Conservation (phyloP, 2,113 vertebrate genomes). For the Forbesichthys papilliferus region DNA sequence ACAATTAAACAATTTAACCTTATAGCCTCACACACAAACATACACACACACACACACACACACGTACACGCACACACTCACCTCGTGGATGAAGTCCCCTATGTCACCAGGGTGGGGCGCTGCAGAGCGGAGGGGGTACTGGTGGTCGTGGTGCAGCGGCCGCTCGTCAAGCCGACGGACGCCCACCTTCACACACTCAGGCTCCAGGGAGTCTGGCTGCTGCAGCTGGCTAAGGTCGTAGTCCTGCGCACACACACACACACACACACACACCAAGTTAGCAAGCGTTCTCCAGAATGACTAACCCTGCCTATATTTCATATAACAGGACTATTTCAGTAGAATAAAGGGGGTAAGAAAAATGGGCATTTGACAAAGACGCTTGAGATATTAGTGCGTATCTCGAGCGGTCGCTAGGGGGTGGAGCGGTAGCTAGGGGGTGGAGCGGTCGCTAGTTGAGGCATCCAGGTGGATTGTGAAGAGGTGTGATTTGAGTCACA, state of each 20-base stretch:
- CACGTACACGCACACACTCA: conserved; percentile 45
- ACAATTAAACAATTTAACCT: too few relatives aligned
- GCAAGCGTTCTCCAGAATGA: too few relatives aligned
- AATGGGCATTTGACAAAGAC: too few relatives aligned
- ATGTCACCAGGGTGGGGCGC: conserved; percentile 97
- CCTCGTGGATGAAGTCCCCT: conserved; percentile 98
- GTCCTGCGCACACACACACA: conserved; percentile 76
- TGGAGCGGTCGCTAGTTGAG: too few relatives aligned
- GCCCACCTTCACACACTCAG: conserved; percentile 92
- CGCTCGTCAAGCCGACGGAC: conserved; percentile 93
- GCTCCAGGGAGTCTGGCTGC: conserved; percentile 93
- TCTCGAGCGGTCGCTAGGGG: too few relatives aligned
- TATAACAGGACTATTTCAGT: too few relatives aligned
- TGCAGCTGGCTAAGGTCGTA: conserved; percentile 98
- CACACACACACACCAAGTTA: background rate
- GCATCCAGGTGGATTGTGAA: too few relatives aligned
- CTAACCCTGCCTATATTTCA: too few relatives aligned
- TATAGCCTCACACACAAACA: background rate
- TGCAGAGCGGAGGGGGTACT: conserved; percentile 91
- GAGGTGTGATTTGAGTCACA: too few relatives aligned
- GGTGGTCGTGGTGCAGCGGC: conserved; percentile 92
- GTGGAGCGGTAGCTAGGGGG: too few relatives aligned
- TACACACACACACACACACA: background rate
- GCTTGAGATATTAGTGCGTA: too few relatives aligned
- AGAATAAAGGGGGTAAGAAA: too few relatives aligned